Percentiles rank a stretch among this genome's conserved stretches.
phyloP scores from a whole-genome alignment of 2,113 vertebrate genomes.

The Brachyistius frenatus region DNA sequence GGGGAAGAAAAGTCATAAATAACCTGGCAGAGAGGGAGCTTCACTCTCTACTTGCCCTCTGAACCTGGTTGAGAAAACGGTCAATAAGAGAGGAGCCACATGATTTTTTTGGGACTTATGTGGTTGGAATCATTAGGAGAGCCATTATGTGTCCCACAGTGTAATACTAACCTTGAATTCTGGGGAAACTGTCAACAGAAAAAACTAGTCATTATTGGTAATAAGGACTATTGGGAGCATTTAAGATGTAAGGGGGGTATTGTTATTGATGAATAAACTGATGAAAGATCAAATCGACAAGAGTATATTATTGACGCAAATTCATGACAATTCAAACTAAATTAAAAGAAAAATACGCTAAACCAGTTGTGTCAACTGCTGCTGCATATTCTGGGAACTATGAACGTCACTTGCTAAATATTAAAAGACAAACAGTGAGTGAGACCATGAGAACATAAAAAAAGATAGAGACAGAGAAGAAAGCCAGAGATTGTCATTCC shows the following conservation, averaged over 20 bases:
- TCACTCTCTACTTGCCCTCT: conserved; percentile 80
- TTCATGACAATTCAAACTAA: conserved; percentile 15
- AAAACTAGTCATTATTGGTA: conserved; percentile 45
- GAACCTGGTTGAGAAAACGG: conserved; percentile 76
- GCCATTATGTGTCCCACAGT: conserved; percentile 60
- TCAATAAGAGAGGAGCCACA: conserved; percentile 76
- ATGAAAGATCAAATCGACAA: conserved; percentile 6
- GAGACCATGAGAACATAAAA: conserved; percentile 4
- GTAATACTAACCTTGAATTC: conserved; percentile 57
- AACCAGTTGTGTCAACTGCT: not conserved
- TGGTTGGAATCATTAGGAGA: conserved; percentile 71
- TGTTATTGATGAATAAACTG: conserved; percentile 18
- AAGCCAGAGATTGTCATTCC: conserved; percentile 37
- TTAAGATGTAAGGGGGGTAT: conserved; percentile 10
- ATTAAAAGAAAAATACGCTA: not conserved
- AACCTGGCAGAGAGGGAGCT: conserved; percentile 72
- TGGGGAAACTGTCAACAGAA: conserved; percentile 57
- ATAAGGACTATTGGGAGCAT: conserved; percentile 45
- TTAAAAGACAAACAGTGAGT: too few relatives aligned
- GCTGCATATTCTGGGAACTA: too few relatives aligned
- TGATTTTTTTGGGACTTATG: conserved; percentile 68
- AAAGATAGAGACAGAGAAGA: conserved; percentile 37
- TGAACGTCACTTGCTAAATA: not conserved
- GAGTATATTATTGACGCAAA: not conserved
- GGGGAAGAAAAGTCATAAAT: conserved; percentile 82